Conservation (phyloP, 2,888 invertebrate species). For the Stegophylla sp. region DNA sequence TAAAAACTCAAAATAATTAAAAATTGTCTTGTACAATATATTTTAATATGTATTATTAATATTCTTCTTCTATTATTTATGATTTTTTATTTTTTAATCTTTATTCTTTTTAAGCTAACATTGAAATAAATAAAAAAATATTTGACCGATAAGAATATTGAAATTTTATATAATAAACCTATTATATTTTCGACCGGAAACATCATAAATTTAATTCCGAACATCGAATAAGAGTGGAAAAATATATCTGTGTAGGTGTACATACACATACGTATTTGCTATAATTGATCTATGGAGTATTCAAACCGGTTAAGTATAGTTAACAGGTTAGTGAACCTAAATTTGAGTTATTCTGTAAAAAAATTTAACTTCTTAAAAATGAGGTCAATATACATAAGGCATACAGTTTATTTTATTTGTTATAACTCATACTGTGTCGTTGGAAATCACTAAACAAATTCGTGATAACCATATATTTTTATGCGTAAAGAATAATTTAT, state of each 20-base stretch:
- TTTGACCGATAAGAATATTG: too few relatives aligned
- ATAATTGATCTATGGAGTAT: background rate
- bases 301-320: slow-evolving; percentile 23
- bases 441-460: background rate
- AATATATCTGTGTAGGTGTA: background rate
- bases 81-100: too few relatives aligned
- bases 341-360: slow-evolving; percentile 16
- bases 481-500: too few relatives aligned
- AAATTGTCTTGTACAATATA: too few relatives aligned
- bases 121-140: too few relatives aligned
- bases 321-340: slow-evolving; percentile 43
- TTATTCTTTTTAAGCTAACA: too few relatives aligned
- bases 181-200: too few relatives aligned
- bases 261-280: background rate
- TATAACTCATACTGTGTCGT: slow-evolving; percentile 17
- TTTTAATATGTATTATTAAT: too few relatives aligned
- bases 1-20: too few relatives aligned
- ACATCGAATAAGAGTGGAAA: background rate
- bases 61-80: too few relatives aligned
- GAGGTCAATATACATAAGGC: slow-evolving; percentile 6
- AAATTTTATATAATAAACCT: too few relatives aligned
- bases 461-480: background rate
- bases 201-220: too few relatives aligned
- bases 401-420: slow-evolving; percentile 22
- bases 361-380: background rate